phyloP scores from a whole-genome alignment of 2,888 invertebrate species.

The Petrolisthes cinctipes region DNA sequence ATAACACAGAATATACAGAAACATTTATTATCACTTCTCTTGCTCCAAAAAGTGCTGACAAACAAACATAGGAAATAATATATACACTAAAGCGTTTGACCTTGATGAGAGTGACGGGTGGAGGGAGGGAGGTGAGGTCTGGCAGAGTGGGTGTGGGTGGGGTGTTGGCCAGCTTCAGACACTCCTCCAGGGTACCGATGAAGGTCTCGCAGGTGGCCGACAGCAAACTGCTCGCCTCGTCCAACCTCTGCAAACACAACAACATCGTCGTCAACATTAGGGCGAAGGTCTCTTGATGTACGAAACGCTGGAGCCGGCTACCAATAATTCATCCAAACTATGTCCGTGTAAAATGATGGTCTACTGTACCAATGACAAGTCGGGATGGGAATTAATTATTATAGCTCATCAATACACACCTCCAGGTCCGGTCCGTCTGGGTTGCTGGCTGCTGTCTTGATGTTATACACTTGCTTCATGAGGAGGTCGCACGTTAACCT shows the following conservation, averaged over 20 bases:
- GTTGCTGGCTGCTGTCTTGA: slow-evolving; percentile 77
- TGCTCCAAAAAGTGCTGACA: not conserved
- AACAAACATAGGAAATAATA: not conserved
- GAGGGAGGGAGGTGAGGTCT: slow-evolving; percentile 17
- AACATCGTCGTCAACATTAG: too few relatives aligned
- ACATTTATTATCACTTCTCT: too few relatives aligned
- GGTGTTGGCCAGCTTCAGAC: slow-evolving; percentile 73
- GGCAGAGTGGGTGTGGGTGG: slow-evolving; percentile 52
- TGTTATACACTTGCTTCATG: slow-evolving; percentile 86
- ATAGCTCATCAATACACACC: slow-evolving; percentile 69
- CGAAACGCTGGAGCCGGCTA: too few relatives aligned
- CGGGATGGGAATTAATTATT: too few relatives aligned
- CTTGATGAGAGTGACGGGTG: slow-evolving; percentile 59
- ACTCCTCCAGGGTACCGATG: slow-evolving; percentile 84
- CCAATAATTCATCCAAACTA: too few relatives aligned
- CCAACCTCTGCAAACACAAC: slow-evolving; percentile 75
- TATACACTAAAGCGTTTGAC: slow-evolving; percentile 6
- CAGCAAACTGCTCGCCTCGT: slow-evolving; percentile 80
- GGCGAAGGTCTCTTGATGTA: too few relatives aligned
- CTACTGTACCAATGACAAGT: too few relatives aligned
- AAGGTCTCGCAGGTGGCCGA: slow-evolving; percentile 87
- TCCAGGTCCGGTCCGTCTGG: slow-evolving; percentile 76
- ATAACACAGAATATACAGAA: too few relatives aligned
- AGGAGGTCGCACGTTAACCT: slow-evolving; percentile 84
- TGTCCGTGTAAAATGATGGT: too few relatives aligned